Percentiles rank a stretch among this genome's conserved stretches.
Evolutionary conservation across 2,113 vertebrate genomes (phyloP).

Genomic region (Acanthisitta chloris): DNA sequence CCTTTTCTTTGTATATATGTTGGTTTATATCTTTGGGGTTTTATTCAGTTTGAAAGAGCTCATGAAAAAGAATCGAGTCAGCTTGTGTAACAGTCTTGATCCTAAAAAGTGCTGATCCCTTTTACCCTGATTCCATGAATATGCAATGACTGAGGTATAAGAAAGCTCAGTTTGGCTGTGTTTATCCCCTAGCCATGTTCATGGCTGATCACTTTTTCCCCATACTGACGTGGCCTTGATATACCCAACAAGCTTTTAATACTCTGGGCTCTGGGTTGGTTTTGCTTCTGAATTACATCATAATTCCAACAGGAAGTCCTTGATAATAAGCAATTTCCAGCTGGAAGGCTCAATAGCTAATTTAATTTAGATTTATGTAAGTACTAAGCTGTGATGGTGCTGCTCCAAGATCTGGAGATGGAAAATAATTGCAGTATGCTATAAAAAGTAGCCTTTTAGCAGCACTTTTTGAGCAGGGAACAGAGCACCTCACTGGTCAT

Average conservation of each 20-base stretch:
- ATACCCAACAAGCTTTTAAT: neutral
- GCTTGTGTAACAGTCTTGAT: neutral
- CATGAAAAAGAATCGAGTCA: neutral
- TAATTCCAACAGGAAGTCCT: neutral
- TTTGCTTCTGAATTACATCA: neutral
- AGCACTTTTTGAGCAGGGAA: neutral
- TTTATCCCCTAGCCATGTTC: neutral
- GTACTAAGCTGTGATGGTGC: neutral
- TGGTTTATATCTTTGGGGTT: neutral
- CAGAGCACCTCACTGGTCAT: neutral
- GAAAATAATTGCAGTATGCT: neutral
- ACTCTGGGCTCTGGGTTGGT: neutral
- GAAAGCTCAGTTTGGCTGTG: neutral
- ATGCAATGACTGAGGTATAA: neutral
- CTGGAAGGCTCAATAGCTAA: neutral
- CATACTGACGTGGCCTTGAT: neutral
- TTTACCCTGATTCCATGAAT: neutral
- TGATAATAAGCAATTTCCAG: neutral
- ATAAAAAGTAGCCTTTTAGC: neutral
- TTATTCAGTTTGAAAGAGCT: neutral
- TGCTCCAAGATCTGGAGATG: neutral
- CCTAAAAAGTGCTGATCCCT: neutral
- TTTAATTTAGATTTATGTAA: conserved; percentile 26
- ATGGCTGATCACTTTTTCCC: neutral
- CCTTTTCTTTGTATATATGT: neutral